Evolutionary conservation across 2,113 vertebrate genomes (phyloP).

Genomic region (Seriola aureovittata): DNA sequence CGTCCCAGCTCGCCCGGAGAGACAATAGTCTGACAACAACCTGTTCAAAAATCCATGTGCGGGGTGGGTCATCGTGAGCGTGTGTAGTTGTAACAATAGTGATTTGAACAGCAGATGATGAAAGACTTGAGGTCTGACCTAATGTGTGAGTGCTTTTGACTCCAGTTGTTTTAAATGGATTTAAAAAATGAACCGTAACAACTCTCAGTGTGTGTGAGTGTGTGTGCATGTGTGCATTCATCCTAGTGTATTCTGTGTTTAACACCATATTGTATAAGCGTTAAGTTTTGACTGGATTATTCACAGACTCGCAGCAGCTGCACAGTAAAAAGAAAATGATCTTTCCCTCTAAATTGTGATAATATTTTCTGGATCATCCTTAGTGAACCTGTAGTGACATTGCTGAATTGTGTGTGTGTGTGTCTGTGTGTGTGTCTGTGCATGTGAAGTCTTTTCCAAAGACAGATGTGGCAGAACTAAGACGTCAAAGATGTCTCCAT

Average conservation of each 20-base stretch:
- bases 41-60: slow-evolving; percentile 44
- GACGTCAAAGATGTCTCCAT: slow-evolving; percentile 19
- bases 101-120: slow-evolving; percentile 38
- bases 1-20: slow-evolving; percentile 29
- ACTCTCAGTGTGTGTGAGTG: not conserved
- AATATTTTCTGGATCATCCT: slow-evolving; percentile 10
- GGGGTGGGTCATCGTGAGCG: slow-evolving; percentile 8
- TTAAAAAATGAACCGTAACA: slow-evolving; percentile 25
- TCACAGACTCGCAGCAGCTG: slow-evolving; percentile 1
- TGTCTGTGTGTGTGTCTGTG: not conserved
- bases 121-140: slow-evolving; percentile 32
- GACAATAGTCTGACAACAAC: slow-evolving; percentile 62
- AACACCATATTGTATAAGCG: slow-evolving; percentile 23
- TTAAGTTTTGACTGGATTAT: slow-evolving; percentile 37
- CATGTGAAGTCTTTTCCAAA: slow-evolving; percentile 10
- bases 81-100: slow-evolving; percentile 17
- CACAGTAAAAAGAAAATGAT: slow-evolving; percentile 7
- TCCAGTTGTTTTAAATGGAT: slow-evolving; percentile 42
- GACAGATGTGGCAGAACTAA: slow-evolving; percentile 30
- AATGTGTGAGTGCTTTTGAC: slow-evolving; percentile 20
- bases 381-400: slow-evolving; percentile 4
- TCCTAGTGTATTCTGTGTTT: slow-evolving; percentile 16
- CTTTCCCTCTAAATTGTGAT: not conserved
- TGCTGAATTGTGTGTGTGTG: slow-evolving; percentile 2
- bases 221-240: not conserved